Evolutionary conservation across 2,113 vertebrate species (phyloP).

Genomic region (Dasyornis broadbenti): DNA sequence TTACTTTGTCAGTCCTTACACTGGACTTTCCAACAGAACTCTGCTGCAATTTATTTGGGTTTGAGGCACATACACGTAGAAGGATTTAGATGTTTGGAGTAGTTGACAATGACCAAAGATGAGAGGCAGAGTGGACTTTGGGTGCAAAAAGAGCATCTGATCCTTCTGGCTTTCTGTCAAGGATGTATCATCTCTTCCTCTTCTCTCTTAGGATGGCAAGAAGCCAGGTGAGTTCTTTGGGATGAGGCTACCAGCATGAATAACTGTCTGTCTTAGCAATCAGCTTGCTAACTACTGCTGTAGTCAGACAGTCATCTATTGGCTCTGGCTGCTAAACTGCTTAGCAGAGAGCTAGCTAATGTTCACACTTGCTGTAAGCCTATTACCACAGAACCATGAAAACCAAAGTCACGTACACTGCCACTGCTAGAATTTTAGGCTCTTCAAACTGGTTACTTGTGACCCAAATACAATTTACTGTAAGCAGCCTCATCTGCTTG

Average conservation of each 20-base stretch:
- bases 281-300: not conserved
- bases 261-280: conserved; percentile 9
- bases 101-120: not conserved
- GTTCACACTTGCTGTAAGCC: not conserved
- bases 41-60: not conserved
- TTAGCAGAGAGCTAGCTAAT: not conserved
- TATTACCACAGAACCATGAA: not conserved
- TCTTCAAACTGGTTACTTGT: not conserved
- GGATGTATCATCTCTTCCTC: not conserved
- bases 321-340: conserved; percentile 1
- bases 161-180: not conserved
- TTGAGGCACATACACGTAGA: not conserved
- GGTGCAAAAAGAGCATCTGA: not conserved
- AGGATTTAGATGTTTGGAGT: not conserved
- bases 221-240: not conserved
- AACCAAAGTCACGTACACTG: not conserved
- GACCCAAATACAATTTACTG: not conserved
- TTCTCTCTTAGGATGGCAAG: not conserved
- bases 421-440: not conserved
- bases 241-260: not conserved
- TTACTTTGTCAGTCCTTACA: not conserved
- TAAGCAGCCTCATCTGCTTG: not conserved
- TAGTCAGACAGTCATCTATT: not conserved
- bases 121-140: not conserved
- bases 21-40: not conserved